phyloP scores from a whole-genome alignment of 2,797 vertebrate species.

The Enteromius fasciolatus region DNA sequence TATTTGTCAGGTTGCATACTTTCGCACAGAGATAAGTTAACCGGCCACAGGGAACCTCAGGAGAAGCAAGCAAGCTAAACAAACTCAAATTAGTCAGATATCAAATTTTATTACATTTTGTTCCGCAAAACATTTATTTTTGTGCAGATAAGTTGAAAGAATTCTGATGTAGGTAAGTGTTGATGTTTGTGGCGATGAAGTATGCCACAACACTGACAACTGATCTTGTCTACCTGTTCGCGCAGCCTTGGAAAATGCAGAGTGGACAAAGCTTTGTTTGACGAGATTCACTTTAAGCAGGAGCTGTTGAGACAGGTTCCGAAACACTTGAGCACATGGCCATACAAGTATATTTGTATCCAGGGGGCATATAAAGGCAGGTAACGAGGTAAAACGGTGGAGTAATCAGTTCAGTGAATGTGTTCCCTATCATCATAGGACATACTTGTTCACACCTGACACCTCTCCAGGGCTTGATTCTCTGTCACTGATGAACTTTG shows the following conservation, averaged over 20 bases:
- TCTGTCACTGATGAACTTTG: slow-evolving; percentile 43
- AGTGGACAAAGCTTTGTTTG: slow-evolving; percentile 46
- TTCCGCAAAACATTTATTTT: not conserved
- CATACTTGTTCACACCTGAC: slow-evolving; percentile 53
- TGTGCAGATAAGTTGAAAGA: not conserved
- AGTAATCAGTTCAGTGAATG: slow-evolving; percentile 16
- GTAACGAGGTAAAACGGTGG: slow-evolving; percentile 37
- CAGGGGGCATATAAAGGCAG: slow-evolving; percentile 36
- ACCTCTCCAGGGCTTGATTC: slow-evolving; percentile 49
- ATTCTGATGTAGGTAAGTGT: not conserved
- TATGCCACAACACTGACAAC: not conserved
- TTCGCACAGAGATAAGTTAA: not conserved
- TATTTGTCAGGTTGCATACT: not conserved
- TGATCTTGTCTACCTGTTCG: not conserved
- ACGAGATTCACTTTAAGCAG: slow-evolving; percentile 40
- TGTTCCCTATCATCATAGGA: slow-evolving; percentile 41
- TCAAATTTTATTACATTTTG: not conserved
- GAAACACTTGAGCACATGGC: slow-evolving; percentile 59
- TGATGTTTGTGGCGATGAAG: slow-evolving; percentile 14
- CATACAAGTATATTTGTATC: slow-evolving; percentile 48
- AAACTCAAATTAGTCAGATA: not conserved
- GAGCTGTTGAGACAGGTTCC: slow-evolving; percentile 70
- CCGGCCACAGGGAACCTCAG: not conserved
- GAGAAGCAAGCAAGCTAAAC: not conserved
- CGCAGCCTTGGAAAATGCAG: slow-evolving; percentile 44